A percentile compares a stretch with the other conserved stretches of the same genome.
phyloP scores from a whole-genome alignment of 2,888 invertebrate genomes.

The Helleia helle region DNA sequence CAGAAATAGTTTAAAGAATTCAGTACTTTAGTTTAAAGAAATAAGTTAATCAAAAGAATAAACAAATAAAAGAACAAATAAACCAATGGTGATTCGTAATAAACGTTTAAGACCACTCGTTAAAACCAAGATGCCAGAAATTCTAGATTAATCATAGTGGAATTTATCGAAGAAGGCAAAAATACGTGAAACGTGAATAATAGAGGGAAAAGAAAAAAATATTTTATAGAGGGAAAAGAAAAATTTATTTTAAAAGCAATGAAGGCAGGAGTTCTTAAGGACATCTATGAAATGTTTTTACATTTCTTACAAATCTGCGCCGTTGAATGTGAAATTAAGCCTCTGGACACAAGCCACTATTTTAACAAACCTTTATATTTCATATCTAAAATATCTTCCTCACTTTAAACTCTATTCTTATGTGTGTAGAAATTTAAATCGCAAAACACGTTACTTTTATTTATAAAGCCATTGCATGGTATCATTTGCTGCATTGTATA shows the following conservation, averaged over 20 bases:
- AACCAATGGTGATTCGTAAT: too few relatives aligned
- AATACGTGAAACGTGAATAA: neutral
- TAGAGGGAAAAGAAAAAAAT: neutral
- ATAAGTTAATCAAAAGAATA: too few relatives aligned
- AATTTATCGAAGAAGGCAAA: too few relatives aligned
- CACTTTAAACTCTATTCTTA: neutral
- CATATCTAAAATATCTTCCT: neutral
- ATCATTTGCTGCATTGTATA: conserved; percentile 17
- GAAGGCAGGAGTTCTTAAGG: neutral
- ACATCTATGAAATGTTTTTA: conserved; percentile 5
- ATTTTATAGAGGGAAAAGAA: neutral
- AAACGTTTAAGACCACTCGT: too few relatives aligned
- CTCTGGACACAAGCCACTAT: conserved; percentile 7
- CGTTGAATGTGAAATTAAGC: conserved; percentile 6
- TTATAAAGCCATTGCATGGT: conserved; percentile 11
- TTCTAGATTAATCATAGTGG: too few relatives aligned
- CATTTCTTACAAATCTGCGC: conserved; percentile 1
- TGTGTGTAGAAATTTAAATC: neutral
- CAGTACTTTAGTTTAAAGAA: too few relatives aligned
- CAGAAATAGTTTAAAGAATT: too few relatives aligned
- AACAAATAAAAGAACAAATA: too few relatives aligned
- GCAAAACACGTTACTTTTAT: conserved; percentile 1
- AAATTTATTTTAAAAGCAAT: conserved; percentile 2
- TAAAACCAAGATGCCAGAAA: too few relatives aligned
- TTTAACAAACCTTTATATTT: neutral